Percentiles rank a stretch among this genome's conserved stretches.
phyloP scores from a whole-genome alignment of 2,888 invertebrate species.

The Nomada lathburiana region DNA sequence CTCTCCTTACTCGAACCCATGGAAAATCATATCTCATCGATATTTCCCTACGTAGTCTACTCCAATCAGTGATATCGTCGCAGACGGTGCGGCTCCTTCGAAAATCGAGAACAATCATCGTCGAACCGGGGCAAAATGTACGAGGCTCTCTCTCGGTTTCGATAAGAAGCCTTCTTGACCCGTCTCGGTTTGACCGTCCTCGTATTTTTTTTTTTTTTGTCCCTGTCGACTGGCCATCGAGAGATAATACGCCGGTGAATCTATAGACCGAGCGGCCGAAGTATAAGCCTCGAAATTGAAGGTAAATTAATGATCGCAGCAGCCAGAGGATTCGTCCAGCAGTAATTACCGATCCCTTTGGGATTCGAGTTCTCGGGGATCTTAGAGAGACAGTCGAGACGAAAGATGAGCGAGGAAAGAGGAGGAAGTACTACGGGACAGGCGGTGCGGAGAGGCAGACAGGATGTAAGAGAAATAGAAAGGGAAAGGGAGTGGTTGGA shows the following conservation, averaged over 20 bases:
- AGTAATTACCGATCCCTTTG: constrained; percentile 76
- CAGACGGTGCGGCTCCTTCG: constrained; percentile 1
- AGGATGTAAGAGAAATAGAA: neutral
- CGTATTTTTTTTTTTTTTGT: constrained; percentile 10
- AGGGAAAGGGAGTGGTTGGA: constrained; percentile 20
- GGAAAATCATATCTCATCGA: constrained; percentile 45
- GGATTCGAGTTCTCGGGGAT: constrained; percentile 52
- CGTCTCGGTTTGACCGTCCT: neutral
- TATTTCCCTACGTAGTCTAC: constrained; percentile 32
- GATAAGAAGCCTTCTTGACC: constrained; percentile 32
- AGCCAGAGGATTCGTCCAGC: constrained; percentile 63
- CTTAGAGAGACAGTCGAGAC: constrained; percentile 9
- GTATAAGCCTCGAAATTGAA: constrained; percentile 68
- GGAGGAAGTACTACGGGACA: neutral
- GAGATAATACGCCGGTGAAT: constrained; percentile 1
- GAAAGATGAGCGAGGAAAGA: constrained; percentile 7
- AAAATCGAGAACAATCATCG: constrained; percentile 35
- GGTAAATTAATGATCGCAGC: constrained; percentile 75
- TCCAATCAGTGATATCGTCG: no score
- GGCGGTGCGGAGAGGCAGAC: neutral
- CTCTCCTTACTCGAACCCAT: constrained; percentile 19
- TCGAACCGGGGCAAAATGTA: neutral
- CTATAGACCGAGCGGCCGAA: constrained; percentile 33
- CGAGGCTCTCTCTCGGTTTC: constrained; percentile 1
- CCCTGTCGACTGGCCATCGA: neutral